Base-by-base conservation (phyloP, 2,888 invertebrate genomes). In the Terebella lapidaria region DNA sequence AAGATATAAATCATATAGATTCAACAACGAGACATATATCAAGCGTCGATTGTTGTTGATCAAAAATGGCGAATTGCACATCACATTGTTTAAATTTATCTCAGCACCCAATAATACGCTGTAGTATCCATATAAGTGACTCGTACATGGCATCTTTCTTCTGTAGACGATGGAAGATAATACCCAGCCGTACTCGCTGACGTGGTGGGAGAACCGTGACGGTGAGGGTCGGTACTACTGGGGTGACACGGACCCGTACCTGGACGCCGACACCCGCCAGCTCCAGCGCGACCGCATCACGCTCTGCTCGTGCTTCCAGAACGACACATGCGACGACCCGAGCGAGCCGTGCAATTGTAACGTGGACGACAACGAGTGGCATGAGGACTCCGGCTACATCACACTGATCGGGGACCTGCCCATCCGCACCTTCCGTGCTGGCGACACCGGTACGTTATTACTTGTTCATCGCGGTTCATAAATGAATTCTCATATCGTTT, bases 401-500 rank as follows among this genome's bases (percentile, higher is more conserved):
- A 49, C 49, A 15, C 5, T 20, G 18, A 49, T n/a, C n/a, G 10
- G 24, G 24, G 49, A 49, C 24, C 24, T 49, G 18, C 49, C 49
- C 18, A 49, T 49, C 15, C 10, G 49, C 18, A 24, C 15, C 18
- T n/a, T 49, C 24, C 5, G 5, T 49, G 49, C 49, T 49, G 49
- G 49, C 10, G 49, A 49, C 24, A 49, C 49, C 5, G 49, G 49
- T 49, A 35, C n/a, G n/a, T n/a, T n/a, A n/a, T n/a, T n/a, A n/a
- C n/a, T n/a, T n/a, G n/a, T n/a, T n/a, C n/a, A n/a, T n/a, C n/a
- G n/a, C n/a, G n/a, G n/a, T n/a, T n/a, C n/a, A n/a, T n/a, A n/a
- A n/a, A n/a, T n/a, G n/a, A n/a, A n/a, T n/a, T n/a, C n/a, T n/a
- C n/a, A n/a, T n/a, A n/a, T n/a, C n/a, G n/a, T n/a, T n/a, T n/a